These are phyloP conservation scores for Fundulus diaphanus DNA, from an alignment of 2,797 vertebrate genomes.

Conservation along the genomic window DNA sequence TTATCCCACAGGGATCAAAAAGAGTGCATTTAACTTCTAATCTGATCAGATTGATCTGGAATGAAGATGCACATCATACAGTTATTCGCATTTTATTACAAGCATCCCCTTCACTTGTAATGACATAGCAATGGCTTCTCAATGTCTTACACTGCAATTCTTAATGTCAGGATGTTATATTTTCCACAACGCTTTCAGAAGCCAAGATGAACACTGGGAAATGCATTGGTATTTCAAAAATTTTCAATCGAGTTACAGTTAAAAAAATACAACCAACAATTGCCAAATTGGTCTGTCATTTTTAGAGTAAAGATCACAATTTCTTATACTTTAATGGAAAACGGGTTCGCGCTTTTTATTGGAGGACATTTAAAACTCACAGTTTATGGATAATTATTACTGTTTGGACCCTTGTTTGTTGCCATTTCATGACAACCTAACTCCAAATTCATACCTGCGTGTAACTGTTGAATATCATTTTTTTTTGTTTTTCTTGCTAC, in stretches of 20 bases:
- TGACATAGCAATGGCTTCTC: background rate
- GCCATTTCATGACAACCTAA: background rate
- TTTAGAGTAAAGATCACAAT: background rate
- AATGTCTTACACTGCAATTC: constrained; percentile 10
- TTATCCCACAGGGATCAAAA: constrained; percentile 33
- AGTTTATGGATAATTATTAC: background rate
- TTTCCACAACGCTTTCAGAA: constrained; percentile 1
- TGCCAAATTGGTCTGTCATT: background rate
- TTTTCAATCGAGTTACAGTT: background rate
- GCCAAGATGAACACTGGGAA: background rate
- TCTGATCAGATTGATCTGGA: constrained; percentile 32
- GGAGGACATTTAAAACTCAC: background rate
- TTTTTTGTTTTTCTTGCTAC: background rate
- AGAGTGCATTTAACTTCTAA: constrained; percentile 21
- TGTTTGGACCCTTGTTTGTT: background rate
- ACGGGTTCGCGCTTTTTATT: background rate
- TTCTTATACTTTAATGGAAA: background rate
- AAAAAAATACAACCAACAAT: background rate
- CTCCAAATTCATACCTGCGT: background rate
- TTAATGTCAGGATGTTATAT: constrained; percentile 5
- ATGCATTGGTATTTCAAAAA: background rate
- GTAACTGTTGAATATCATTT: background rate
- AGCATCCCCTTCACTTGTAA: constrained; percentile 16
- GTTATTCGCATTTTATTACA: constrained; percentile 20
- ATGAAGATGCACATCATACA: constrained; percentile 17